Evolutionary conservation across 1,140 invertebrate genomes (phyloP), one percentile per base, ranked within the genome.

Genomic region (Hypothenemus hampei): DNA sequence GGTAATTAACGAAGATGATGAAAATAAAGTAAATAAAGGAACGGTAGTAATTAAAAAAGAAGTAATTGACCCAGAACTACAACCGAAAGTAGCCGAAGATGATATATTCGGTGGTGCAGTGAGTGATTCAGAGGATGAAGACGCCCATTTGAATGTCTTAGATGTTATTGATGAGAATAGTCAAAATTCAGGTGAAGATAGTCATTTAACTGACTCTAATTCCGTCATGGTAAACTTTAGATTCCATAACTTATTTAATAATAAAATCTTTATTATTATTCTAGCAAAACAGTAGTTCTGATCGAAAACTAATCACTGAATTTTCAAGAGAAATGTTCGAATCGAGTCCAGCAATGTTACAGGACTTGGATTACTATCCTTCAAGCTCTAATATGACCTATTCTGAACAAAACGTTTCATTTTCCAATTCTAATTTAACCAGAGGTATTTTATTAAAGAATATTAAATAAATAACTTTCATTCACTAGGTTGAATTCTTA

Each of bases 1-100:
- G 72, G 85, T 97, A 0, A 86, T 97, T 23, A 89, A 86, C 61
- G 92, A 96, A 69, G 91, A 96, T 68, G 87, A 91, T 62, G 88
- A 91, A 52, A 77, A 78, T 61, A 78, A 79, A 66, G 73, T 78
- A 20, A 78, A 78, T 24, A 78, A 78, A 37, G 78, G 77, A 58
- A 76, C 77, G 46, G 77, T 74, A 56, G 60, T 77, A 1, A 77
- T 69, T 8, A 79, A 81, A 58, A 75, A 78, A 39, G 80, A 81
- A 40, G 73, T 69, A n/a, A 62, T 73, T 11, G 76, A 78, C 57
- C 68, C 70, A 49, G 66, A 67, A 29, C 69, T 73, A 46, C 57
- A 58, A 16, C 67, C 52, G 3, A 58, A 67, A 57, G 65, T 69
- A 40, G 82, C 80, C 52, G 85, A 87, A 64, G 84, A 88, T 63